Percentiles rank a stretch among this genome's conserved stretches.
phyloP scores from a whole-genome alignment of 2,797 vertebrate genomes.

The Ctenopoma kingsleyae region DNA sequence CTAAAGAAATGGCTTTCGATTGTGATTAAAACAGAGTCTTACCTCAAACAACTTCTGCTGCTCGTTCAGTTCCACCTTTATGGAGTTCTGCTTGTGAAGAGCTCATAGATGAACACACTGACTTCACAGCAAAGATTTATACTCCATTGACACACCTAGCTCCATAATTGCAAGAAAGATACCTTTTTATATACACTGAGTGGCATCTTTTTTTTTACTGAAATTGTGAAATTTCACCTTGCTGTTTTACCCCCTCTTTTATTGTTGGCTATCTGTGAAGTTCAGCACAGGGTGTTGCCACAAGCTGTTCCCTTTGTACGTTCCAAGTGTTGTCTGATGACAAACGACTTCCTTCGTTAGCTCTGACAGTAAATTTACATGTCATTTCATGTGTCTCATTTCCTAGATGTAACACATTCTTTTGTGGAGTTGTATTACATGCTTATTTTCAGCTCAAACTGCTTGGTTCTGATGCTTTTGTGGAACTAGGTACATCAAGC shows the following conservation, averaged over 20 bases:
- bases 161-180: conserved; percentile 75
- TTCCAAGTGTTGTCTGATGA: conserved; percentile 76
- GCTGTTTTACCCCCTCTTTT: conserved; percentile 73
- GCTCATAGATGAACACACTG: conserved; percentile 41
- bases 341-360: conserved; percentile 73
- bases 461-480: conserved; percentile 30
- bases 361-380: conserved; percentile 73
- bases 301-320: conserved; percentile 75
- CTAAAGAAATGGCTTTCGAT: conserved; percentile 72
- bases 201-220: conserved; percentile 74
- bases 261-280: conserved; percentile 76
- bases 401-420: conserved; percentile 51
- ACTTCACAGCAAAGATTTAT: conserved; percentile 77
- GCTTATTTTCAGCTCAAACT: conserved; percentile 14
- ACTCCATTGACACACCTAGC: conserved; percentile 70
- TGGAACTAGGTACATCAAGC: conserved; percentile 37
- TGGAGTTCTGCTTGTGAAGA: conserved; percentile 68
- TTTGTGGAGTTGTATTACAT: conserved; percentile 33
- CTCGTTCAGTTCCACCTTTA: conserved; percentile 79
- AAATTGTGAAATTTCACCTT: conserved; percentile 88
- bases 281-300: conserved; percentile 77
- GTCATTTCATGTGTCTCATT: conserved; percentile 64
- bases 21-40: conserved; percentile 70
- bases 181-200: conserved; percentile 69
- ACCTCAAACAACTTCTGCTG: conserved; percentile 69